Percentiles rank a stretch among this genome's conserved stretches.
Conservation (phyloP, 92 coral and sea anemone species). For the Epizoanthus illoricatus region DNA sequence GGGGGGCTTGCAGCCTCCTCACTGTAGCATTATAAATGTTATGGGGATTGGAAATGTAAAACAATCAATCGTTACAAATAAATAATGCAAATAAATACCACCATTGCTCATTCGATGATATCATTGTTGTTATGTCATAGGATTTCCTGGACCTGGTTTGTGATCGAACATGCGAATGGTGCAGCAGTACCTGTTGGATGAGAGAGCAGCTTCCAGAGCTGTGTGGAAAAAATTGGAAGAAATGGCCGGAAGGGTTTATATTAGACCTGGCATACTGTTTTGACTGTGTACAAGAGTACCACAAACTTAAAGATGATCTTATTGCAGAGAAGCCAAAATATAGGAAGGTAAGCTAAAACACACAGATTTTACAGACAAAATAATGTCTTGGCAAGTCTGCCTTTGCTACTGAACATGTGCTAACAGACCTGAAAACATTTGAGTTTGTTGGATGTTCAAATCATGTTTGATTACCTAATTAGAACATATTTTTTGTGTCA, state of each 20-base stretch:
- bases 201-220: slow-evolving; percentile 47
- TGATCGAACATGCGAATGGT: slow-evolving; percentile 75
- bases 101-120: too few species aligned
- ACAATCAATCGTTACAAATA: too few species aligned
- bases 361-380: background rate
- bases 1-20: too few species aligned
- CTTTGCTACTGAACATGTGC: too few species aligned
- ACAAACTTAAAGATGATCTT: slow-evolving; percentile 66
- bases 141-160: slow-evolving; percentile 14
- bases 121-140: too few species aligned
- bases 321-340: slow-evolving; percentile 20
- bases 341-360: slow-evolving; percentile 48
- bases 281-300: slow-evolving; percentile 91
- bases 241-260: slow-evolving; percentile 50
- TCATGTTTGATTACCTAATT: too few species aligned
- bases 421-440: too few species aligned
- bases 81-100: too few species aligned
- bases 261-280: slow-evolving; percentile 72
- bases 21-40: too few species aligned
- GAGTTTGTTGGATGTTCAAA: too few species aligned
- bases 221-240: slow-evolving; percentile 37
- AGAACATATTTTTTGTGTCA: background rate
- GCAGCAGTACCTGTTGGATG: slow-evolving; percentile 62
- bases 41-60: too few species aligned
- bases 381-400: too few species aligned